These are phyloP conservation scores for Spatulosminthurus flaviceps DNA, from an alignment of 2,888 invertebrate species.

Conservation along the genomic window DNA sequence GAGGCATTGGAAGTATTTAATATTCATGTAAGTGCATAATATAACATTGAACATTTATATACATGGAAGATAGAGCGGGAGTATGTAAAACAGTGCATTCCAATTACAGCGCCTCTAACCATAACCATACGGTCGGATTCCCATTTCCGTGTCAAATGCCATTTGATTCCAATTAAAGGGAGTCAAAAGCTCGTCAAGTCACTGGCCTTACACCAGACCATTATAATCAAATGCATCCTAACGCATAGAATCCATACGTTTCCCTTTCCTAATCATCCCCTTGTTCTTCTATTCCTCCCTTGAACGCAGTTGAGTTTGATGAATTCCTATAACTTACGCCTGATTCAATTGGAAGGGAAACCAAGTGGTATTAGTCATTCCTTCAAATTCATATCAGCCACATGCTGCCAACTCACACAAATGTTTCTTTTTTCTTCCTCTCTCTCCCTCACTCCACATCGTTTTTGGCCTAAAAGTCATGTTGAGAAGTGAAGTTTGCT, in stretches of 20 bases:
- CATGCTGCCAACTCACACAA: constrained; percentile 33
- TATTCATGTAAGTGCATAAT: too few relatives aligned
- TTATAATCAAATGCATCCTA: not conserved
- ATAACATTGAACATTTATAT: too few relatives aligned
- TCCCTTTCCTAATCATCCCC: too few relatives aligned
- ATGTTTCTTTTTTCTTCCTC: constrained; percentile 3
- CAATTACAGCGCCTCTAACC: not conserved
- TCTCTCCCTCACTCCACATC: not conserved
- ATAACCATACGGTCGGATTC: constrained; percentile 21
- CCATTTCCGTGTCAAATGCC: constrained; percentile 30
- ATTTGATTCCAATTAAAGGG: constrained; percentile 3
- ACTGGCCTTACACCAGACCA: not conserved
- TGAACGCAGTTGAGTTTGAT: not conserved
- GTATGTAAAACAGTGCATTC: not conserved
- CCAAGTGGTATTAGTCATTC: constrained; percentile 32
- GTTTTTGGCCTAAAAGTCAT: not conserved
- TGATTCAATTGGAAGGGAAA: not conserved
- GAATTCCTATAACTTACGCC: not conserved
- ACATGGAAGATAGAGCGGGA: not conserved
- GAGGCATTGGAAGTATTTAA: too few relatives aligned
- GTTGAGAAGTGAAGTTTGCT: not conserved
- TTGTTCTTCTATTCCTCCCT: not conserved
- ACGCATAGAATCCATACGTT: not conserved
- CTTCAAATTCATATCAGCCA: constrained; percentile 35
- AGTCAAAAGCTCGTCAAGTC: constrained; percentile 9